These are phyloP conservation scores for Procambarus clarkii DNA, from an alignment of 1,140 invertebrate species.

Conservation along the genomic window DNA sequence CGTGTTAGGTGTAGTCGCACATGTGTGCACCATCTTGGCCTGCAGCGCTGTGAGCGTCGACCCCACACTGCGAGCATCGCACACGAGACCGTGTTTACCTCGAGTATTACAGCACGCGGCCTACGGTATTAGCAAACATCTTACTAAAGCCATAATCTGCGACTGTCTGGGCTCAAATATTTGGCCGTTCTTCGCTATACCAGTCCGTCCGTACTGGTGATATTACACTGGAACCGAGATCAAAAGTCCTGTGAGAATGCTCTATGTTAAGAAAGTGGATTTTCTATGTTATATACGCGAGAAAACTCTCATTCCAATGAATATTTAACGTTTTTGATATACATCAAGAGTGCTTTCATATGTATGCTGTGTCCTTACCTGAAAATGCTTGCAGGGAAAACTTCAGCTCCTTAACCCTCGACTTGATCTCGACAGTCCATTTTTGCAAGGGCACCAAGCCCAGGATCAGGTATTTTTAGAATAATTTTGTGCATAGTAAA, in stretches of 20 bases:
- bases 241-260: neutral
- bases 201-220: neutral
- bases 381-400: no score
- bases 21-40: neutral
- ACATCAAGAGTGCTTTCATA: no score
- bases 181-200: neutral
- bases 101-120: neutral
- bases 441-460: no score
- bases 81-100: conserved; percentile 13
- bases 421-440: no score
- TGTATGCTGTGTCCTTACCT: no score
- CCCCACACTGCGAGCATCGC: no score
- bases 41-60: no score
- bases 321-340: no score
- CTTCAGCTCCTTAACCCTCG: no score
- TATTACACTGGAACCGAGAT: neutral
- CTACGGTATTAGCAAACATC: conserved; percentile 21
- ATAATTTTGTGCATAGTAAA: no score
- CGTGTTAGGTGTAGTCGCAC: neutral
- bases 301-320: no score
- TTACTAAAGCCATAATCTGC: conserved; percentile 24
- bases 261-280: neutral
- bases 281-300: neutral
- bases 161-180: conserved; percentile 29
- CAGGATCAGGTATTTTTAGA: no score